These are phyloP conservation scores for Stichodactyla mertensii DNA, from an alignment of 64 coral and sea anemone species.

Conservation along the genomic window DNA sequence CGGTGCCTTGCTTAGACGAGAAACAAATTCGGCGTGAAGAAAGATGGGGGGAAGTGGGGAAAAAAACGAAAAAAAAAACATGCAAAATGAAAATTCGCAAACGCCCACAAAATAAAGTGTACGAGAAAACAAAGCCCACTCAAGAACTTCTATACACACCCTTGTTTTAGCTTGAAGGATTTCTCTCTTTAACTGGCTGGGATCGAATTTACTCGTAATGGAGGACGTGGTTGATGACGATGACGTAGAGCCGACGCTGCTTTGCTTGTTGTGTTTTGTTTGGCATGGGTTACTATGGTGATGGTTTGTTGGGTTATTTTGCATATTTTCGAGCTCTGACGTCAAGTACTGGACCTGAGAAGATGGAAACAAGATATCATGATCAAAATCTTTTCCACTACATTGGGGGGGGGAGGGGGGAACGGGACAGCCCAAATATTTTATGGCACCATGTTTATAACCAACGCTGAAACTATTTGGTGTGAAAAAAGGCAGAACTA, in stretches of 20 bases:
- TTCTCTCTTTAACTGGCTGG: constrained; percentile 69
- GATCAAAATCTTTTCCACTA: background rate
- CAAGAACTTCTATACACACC: constrained; percentile 20
- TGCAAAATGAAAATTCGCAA: no score
- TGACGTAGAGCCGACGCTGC: constrained; percentile 56
- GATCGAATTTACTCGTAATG: constrained; percentile 73
- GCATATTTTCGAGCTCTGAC: constrained; percentile 71
- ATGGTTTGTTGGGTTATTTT: constrained; percentile 10
- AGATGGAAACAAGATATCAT: background rate
- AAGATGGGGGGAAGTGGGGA: no score
- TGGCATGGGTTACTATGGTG: constrained; percentile 11
- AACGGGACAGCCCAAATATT: no score
- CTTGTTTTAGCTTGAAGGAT: constrained; percentile 76
- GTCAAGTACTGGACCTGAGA: constrained; percentile 62
- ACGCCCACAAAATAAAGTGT: no score
- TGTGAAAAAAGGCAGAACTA: no score
- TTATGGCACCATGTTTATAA: no score
- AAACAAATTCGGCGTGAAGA: no score
- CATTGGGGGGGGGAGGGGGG: background rate
- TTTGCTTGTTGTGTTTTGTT: constrained; percentile 62
- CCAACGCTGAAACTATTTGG: no score
- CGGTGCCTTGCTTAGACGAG: no score
- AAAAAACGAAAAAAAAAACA: no score
- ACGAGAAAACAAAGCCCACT: no score
- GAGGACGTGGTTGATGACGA: constrained; percentile 71